These are phyloP conservation scores for Pseudomyrmex concolor DNA, from an alignment of 1,140 invertebrate genomes.

Conservation along the genomic window DNA sequence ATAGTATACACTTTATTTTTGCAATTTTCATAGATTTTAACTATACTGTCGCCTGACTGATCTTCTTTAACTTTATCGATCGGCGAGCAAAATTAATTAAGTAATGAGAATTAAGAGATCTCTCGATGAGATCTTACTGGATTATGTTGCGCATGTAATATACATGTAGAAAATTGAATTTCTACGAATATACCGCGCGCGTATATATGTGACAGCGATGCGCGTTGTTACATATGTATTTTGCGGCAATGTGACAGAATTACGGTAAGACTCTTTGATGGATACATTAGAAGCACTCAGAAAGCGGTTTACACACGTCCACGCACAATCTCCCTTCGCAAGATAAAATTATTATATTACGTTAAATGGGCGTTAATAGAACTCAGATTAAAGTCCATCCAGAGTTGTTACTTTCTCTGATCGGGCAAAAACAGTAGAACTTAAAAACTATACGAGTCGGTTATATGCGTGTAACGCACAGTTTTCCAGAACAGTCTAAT, in stretches of 20 bases:
- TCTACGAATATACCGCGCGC: constrained; percentile 18
- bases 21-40: constrained; percentile 25
- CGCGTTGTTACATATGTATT: neutral
- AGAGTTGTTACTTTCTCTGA: constrained; percentile 3
- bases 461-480: constrained; percentile 28
- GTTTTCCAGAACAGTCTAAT: constrained; percentile 24
- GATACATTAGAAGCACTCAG: constrained; percentile 48
- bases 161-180: constrained; percentile 42
- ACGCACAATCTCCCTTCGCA: neutral
- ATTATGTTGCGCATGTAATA: neutral
- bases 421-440: neutral
- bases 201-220: constrained; percentile 2
- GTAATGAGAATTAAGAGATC: constrained; percentile 52
- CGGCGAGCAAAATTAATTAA: constrained; percentile 42
- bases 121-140: neutral
- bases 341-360: constrained; percentile 51
- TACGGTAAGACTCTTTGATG: constrained; percentile 46
- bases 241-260: constrained; percentile 10
- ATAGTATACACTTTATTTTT: neutral
- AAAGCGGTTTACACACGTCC: constrained; percentile 23
- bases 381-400: constrained; percentile 35
- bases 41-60: constrained; percentile 18
- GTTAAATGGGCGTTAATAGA: constrained; percentile 31
- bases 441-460: constrained; percentile 37
- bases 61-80: constrained; percentile 60